Base-by-base conservation (phyloP, 2,888 invertebrate species). In the Agrochola litura region DNA sequence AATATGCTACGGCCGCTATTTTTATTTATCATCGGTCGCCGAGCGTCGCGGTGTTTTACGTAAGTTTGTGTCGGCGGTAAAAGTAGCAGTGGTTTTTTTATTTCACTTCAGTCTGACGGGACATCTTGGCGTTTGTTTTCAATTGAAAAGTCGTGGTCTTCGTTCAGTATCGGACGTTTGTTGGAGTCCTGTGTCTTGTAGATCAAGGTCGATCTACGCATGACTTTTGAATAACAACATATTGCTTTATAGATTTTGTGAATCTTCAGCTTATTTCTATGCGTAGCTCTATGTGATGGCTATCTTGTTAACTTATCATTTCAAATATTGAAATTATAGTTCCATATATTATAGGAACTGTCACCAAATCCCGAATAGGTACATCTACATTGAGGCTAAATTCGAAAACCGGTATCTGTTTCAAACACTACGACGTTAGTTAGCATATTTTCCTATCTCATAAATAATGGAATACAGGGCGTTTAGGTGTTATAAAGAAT, bases 11-110 rank as follows among this genome's bases (percentile, higher is more conserved):
- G 82, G 88, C 81, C 88, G 90, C 91, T 91, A 91, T 94, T 95
- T 95, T 95, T 96, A 95, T 95, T 95, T 94, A 93, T 93, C 87
- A 91, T 88, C 85, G 82, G 86, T 79, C 92, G 92, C 91, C 89
- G 93, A 67, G 73, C 82, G 64, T 74, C 79, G 79, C 81, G 76
- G 72, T 82, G 88, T 89, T 93, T 92, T 83, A 89, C 89, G 84
- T 78, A 75, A 82, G 83, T 85, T 88, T 79, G 69, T 82, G 84
- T 86, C 85, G 80, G 71, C 71, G 69, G 87, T 65, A 73, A 65
- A 89, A 79, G 88, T 76, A 79, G 85, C 85, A 83, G 84, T 84
- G 85, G 83, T 58, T 76, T 73, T 80, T 80, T 82, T 78, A 66
- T 67, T 73, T 43, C n/a, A 19, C 63, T 77, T 79, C 37, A 64